Percentiles rank a stretch among this genome's conserved stretches.
phyloP scores from a whole-genome alignment of 2,888 invertebrate genomes.

The Philaethria dido region DNA sequence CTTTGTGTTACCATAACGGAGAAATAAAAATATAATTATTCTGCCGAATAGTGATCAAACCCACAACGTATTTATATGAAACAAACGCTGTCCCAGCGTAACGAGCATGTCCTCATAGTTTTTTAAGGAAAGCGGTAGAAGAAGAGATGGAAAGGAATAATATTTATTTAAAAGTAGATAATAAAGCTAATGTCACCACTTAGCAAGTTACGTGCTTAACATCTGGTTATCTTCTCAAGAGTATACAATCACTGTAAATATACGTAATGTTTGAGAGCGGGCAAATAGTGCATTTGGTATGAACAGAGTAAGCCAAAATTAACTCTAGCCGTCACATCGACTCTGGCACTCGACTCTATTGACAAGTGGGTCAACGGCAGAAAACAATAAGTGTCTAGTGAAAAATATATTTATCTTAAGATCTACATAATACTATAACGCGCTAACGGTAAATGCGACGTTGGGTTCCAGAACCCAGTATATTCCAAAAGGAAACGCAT shows the following conservation, averaged over 20 bases:
- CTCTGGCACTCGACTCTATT: conserved; percentile 58
- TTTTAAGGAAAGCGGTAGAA: too few relatives aligned
- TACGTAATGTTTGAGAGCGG: neutral
- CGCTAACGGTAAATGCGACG: neutral
- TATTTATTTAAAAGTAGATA: too few relatives aligned
- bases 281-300: conserved; percentile 5
- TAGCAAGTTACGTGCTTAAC: neutral
- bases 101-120: too few relatives aligned
- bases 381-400: conserved; percentile 24
- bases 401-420: conserved; percentile 11
- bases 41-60: too few relatives aligned
- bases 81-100: too few relatives aligned
- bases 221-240: neutral
- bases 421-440: neutral
- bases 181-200: neutral
- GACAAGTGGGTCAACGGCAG: conserved; percentile 62
- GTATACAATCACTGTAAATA: neutral
- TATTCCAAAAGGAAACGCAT: neutral
- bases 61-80: too few relatives aligned
- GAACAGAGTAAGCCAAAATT: conserved; percentile 31
- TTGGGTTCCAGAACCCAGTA: neutral
- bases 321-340: conserved; percentile 29
- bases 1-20: too few relatives aligned
- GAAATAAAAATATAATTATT: too few relatives aligned
- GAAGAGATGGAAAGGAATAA: too few relatives aligned